Conservation (phyloP, 2,888 invertebrate genomes). For the Resseliella maxima region DNA sequence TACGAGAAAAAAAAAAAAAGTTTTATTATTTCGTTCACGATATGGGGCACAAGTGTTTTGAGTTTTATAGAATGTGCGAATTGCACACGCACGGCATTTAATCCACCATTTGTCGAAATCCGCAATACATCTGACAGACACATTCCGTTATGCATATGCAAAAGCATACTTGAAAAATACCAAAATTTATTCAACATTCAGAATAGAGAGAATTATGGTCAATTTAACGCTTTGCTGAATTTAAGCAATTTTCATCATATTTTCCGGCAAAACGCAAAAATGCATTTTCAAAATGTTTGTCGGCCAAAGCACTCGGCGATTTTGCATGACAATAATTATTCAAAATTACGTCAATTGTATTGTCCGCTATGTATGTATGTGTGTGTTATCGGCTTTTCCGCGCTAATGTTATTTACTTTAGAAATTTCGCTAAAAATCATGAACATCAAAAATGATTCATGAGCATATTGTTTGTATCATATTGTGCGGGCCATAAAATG, state of each 20-base stretch:
- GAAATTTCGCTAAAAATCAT: background rate
- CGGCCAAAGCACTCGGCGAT: background rate
- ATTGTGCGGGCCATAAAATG: conserved; percentile 24
- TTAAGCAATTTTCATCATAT: background rate
- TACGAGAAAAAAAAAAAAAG: background rate
- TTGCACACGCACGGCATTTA: background rate
- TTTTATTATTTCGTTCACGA: conserved; percentile 2
- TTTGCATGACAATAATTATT: conserved; percentile 41
- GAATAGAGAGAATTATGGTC: background rate
- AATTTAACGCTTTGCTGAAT: background rate
- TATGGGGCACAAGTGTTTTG: conserved; percentile 1
- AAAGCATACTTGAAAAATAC: background rate
- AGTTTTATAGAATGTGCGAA: background rate
- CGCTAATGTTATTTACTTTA: conserved; percentile 21
- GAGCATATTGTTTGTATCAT: background rate
- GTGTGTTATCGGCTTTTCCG: background rate
- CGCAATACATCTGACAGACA: background rate
- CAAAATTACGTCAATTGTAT: background rate
- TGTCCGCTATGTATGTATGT: too few species aligned
- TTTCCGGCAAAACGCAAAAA: background rate
- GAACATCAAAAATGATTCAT: background rate
- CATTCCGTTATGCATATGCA: background rate
- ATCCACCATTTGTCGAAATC: background rate
- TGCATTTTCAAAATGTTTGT: background rate
- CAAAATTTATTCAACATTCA: background rate